Conservation (phyloP, 1,140 invertebrate genomes). For the Hycleus phaleratus region DNA sequence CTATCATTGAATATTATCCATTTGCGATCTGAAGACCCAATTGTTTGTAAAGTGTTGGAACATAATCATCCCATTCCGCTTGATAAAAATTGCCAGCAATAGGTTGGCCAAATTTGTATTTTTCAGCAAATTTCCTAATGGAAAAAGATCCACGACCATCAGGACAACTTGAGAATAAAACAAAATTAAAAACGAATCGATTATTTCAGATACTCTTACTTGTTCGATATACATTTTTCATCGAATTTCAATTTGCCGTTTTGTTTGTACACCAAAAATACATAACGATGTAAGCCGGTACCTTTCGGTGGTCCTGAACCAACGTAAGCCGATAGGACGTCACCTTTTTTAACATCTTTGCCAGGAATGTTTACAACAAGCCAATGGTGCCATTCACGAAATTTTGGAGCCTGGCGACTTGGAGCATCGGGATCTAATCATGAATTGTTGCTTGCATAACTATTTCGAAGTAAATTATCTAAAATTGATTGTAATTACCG, state of each 20-base stretch:
- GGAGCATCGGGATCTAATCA: slow-evolving; percentile 81
- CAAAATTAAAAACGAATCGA: neutral
- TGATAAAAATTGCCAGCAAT: slow-evolving; percentile 87
- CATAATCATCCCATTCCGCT: slow-evolving; percentile 87
- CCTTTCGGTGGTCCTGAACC: slow-evolving; percentile 77
- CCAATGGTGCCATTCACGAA: slow-evolving; percentile 88
- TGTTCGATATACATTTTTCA: slow-evolving; percentile 51
- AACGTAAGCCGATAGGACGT: slow-evolving; percentile 63
- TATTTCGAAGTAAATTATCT: neutral
- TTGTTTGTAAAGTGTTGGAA: slow-evolving; percentile 68
- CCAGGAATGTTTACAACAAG: slow-evolving; percentile 85
- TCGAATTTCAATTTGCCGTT: slow-evolving; percentile 59
- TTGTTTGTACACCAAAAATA: slow-evolving; percentile 83
- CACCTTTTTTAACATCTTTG: slow-evolving; percentile 60
- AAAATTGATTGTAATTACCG: slow-evolving; percentile 11
- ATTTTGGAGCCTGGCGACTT: slow-evolving; percentile 65
- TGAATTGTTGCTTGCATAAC: neutral
- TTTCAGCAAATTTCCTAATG: slow-evolving; percentile 72
- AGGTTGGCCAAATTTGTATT: slow-evolving; percentile 75
- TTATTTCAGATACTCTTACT: slow-evolving; percentile 7
- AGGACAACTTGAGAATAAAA: slow-evolving; percentile 45
- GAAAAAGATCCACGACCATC: slow-evolving; percentile 70
- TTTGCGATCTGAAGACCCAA: slow-evolving; percentile 43
- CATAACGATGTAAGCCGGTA: slow-evolving; percentile 82
- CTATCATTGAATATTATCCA: too few relatives aligned